Conservation (phyloP, 2,797 vertebrate species). For the Tenualosa thibaudeaui region DNA sequence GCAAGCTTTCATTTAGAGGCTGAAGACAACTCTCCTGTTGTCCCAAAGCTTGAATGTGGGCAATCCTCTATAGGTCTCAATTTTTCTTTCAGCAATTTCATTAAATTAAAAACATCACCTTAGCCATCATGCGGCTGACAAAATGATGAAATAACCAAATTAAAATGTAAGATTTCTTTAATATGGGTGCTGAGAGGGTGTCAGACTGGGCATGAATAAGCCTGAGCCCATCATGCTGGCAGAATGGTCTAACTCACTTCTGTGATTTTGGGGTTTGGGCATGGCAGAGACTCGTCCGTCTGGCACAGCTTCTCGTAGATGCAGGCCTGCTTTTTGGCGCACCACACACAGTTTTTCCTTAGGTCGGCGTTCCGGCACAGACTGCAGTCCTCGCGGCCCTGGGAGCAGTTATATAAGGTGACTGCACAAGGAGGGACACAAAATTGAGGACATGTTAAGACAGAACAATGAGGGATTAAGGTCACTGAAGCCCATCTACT, state of each 20-base stretch:
- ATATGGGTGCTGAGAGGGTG: neutral
- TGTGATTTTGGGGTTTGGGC: slow-evolving; percentile 82
- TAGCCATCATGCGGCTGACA: neutral
- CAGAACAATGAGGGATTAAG: slow-evolving; percentile 20
- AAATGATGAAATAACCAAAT: neutral
- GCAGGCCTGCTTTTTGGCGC: slow-evolving; percentile 76
- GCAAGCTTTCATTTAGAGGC: neutral
- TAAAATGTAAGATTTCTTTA: neutral
- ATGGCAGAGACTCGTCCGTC: slow-evolving; percentile 61
- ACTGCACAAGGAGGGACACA: slow-evolving; percentile 67
- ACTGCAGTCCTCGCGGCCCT: slow-evolving; percentile 91
- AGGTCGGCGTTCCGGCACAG: slow-evolving; percentile 84
- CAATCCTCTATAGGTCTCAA: no score
- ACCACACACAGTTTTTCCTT: slow-evolving; percentile 90
- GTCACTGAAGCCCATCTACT: slow-evolving; percentile 10
- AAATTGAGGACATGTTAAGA: slow-evolving; percentile 57
- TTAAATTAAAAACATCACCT: neutral
- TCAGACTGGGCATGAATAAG: neutral
- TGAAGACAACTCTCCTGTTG: neutral
- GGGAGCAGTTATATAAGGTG: slow-evolving; percentile 92
- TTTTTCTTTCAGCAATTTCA: no score
- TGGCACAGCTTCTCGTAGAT: slow-evolving; percentile 81
- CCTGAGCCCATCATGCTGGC: neutral
- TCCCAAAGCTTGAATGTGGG: neutral
- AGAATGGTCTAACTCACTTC: slow-evolving; percentile 70